phyloP scores from a whole-genome alignment of 2,888 invertebrate species.

The Suillia variegata region DNA sequence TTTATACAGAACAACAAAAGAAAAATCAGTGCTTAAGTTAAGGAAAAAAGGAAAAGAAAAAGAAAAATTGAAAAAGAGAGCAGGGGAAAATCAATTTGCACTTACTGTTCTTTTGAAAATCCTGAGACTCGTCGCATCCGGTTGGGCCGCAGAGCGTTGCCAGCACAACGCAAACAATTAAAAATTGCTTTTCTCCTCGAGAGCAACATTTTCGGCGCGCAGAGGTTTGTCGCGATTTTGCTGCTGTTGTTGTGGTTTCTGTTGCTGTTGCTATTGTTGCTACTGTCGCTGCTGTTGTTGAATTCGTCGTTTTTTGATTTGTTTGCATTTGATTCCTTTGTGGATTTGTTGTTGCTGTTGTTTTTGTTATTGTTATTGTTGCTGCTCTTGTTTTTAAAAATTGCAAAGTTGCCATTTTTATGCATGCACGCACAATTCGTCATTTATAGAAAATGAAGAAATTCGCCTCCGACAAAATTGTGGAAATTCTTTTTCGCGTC shows the following conservation, averaged over 20 bases:
- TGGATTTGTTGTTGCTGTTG: conserved; percentile 27
- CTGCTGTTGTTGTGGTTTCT: conserved; percentile 24
- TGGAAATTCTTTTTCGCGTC: conserved; percentile 25
- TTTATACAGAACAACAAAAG: too few relatives aligned
- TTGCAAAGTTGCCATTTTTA: conserved; percentile 44
- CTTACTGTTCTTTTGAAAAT: conserved; percentile 58
- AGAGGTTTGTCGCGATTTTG: conserved; percentile 36
- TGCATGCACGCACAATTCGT: conserved; percentile 2
- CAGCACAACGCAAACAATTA: conserved; percentile 40
- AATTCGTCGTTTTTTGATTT: conserved; percentile 26
- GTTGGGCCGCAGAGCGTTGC: conserved; percentile 43
- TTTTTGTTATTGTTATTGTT: conserved; percentile 23
- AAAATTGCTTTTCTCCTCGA: conserved; percentile 34
- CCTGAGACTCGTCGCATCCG: conserved; percentile 56
- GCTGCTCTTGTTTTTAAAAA: conserved; percentile 31
- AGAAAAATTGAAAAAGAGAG: too few relatives aligned
- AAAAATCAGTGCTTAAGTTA: too few relatives aligned
- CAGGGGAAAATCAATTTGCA: too few relatives aligned
- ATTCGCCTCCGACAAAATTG: conserved; percentile 27
- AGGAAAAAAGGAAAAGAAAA: too few relatives aligned
- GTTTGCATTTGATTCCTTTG: conserved; percentile 6
- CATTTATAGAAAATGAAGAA: not conserved
- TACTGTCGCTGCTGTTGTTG: too few relatives aligned
- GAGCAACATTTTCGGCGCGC: conserved; percentile 28
- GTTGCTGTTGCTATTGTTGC: conserved; percentile 22